phyloP scores from a whole-genome alignment of 2,113 vertebrate species.

The Syrmaticus mikado region DNA sequence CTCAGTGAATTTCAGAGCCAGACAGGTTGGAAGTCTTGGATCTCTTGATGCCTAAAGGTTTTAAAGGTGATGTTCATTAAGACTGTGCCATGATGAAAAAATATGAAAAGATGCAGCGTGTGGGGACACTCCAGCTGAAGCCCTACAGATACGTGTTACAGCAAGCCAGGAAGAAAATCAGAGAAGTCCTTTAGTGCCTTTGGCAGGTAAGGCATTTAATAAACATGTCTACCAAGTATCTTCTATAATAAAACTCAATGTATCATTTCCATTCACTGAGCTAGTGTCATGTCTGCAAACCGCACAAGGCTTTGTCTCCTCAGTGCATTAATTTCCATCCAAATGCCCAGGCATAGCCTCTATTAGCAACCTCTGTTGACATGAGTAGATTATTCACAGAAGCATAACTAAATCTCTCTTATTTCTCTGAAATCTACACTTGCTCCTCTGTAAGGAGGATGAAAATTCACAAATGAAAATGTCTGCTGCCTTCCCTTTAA shows the following conservation, averaged over 20 bases:
- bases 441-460: neutral
- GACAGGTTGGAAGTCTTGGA: neutral
- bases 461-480: slow-evolving; percentile 4
- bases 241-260: neutral
- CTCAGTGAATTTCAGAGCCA: neutral
- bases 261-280: neutral
- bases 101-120: neutral
- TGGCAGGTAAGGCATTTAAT: slow-evolving; percentile 3
- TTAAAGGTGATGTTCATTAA: neutral
- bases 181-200: neutral
- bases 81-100: neutral
- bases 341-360: slow-evolving; percentile 24
- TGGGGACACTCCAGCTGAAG: neutral
- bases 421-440: slow-evolving; percentile 44
- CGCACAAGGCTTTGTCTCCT: slow-evolving; percentile 27
- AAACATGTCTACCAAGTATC: neutral
- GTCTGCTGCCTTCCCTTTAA: neutral
- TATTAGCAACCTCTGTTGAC: slow-evolving; percentile 52
- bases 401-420: slow-evolving; percentile 33
- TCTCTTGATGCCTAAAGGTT: neutral
- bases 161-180: neutral
- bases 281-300: slow-evolving; percentile 30
- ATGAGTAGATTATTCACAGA: slow-evolving; percentile 43
- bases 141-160: neutral
- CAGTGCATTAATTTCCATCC: slow-evolving; percentile 48